Conservation (phyloP, 2,113 vertebrate species). For the Vireo altiloquus region DNA sequence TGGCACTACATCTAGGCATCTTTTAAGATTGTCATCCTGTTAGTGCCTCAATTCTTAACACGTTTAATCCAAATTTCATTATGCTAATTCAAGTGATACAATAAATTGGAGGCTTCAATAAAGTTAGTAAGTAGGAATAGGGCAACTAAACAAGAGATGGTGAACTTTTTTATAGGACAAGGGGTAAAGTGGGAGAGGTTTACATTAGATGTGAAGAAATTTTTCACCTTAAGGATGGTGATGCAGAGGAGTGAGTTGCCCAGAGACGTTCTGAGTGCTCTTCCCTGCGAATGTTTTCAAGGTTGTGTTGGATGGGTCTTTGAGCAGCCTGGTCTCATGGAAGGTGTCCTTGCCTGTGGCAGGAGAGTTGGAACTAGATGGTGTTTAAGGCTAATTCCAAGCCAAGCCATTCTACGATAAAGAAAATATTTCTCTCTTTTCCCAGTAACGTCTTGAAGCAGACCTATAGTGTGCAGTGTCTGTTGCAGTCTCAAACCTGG, state of each 20-base stretch:
- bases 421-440: neutral
- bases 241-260: neutral
- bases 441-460: neutral
- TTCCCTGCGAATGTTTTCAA: neutral
- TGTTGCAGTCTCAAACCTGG: neutral
- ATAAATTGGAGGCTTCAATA: neutral
- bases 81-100: neutral
- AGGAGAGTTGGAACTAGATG: neutral
- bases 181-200: neutral
- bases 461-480: neutral
- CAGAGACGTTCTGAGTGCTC: neutral
- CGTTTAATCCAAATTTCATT: neutral
- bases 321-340: neutral
- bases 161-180: neutral
- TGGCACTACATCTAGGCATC: neutral
- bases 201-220: neutral
- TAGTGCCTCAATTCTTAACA: neutral
- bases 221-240: neutral
- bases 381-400: neutral
- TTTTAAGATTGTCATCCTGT: neutral
- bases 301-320: neutral
- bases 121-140: neutral
- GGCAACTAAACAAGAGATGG: neutral
- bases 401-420: neutral
- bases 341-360: neutral